phyloP scores from a whole-genome alignment of 1,140 invertebrate species.

The Saccostrea cuccullata region DNA sequence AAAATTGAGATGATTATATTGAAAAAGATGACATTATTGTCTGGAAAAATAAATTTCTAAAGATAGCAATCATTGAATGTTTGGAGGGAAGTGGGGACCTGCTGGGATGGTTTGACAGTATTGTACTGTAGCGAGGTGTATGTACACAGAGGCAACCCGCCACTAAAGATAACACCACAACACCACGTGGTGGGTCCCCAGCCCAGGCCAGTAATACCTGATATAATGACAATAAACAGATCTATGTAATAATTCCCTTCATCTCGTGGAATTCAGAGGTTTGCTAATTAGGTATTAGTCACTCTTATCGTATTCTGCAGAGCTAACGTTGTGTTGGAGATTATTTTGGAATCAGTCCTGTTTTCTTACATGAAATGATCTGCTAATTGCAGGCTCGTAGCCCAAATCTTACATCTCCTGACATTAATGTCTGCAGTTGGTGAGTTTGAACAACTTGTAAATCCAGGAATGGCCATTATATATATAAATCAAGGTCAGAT shows the following conservation, averaged over 20 bases:
- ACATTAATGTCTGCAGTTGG: not conserved
- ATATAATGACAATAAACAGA: not conserved
- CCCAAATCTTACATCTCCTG: not conserved
- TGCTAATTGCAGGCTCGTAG: not conserved
- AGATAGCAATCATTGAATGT: not conserved
- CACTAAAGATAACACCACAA: not conserved
- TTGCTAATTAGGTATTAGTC: not conserved
- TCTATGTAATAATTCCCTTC: not conserved
- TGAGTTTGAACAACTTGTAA: constrained; percentile 4
- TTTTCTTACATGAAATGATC: constrained; percentile 18
- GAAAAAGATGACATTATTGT: constrained; percentile 9
- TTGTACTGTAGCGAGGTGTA: not conserved
- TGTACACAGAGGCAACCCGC: not conserved
- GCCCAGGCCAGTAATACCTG: not conserved
- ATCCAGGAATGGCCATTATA: constrained; percentile 23
- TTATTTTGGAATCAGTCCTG: constrained; percentile 5
- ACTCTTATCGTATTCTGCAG: not conserved
- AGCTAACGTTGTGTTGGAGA: not conserved
- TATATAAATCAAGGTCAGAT: not conserved
- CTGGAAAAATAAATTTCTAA: not conserved
- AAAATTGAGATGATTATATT: constrained; percentile 24
- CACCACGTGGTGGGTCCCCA: not conserved
- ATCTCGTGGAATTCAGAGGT: not conserved
- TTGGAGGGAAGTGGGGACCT: not conserved
- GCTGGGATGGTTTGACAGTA: not conserved